Percentiles rank a stretch among this genome's conserved stretches.
phyloP scores from a whole-genome alignment of 2,888 invertebrate species.

The Muschampia plurimacula region DNA sequence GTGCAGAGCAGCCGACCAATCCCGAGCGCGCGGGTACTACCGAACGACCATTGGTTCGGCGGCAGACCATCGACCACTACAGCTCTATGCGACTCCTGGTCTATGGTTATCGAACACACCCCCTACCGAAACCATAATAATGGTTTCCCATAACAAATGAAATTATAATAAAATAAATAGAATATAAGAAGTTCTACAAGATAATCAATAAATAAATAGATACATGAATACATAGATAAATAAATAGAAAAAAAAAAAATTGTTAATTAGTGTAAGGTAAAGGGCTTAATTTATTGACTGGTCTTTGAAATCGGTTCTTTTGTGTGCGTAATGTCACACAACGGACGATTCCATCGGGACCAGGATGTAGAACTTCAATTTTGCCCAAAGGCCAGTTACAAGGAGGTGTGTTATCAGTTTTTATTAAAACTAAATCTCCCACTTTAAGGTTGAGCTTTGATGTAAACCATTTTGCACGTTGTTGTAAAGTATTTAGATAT shows the following conservation, averaged over 20 bases:
- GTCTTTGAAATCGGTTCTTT: background rate
- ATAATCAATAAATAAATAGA: background rate
- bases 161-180: background rate
- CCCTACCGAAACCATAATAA: constrained; percentile 3
- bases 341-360: constrained; percentile 1
- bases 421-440: background rate
- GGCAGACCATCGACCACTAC: background rate
- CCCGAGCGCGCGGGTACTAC: no score
- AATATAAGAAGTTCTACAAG: background rate
- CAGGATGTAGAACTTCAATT: background rate
- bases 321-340: constrained; percentile 1
- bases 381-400: constrained; percentile 7
- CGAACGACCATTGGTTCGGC: no score
- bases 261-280: background rate
- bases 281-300: background rate
- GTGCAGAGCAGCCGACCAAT: no score
- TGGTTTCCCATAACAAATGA: background rate
- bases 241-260: background rate
- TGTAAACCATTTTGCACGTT: constrained; percentile 5
- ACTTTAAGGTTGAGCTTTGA: background rate
- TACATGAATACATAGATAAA: background rate
- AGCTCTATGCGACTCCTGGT: background rate
- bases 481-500: constrained; percentile 6
- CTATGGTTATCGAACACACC: constrained; percentile 2
- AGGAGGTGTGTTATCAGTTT: constrained; percentile 5